Evolutionary conservation across 2,797 vertebrate species (phyloP).

Genomic region (Bucorvus abyssinicus): DNA sequence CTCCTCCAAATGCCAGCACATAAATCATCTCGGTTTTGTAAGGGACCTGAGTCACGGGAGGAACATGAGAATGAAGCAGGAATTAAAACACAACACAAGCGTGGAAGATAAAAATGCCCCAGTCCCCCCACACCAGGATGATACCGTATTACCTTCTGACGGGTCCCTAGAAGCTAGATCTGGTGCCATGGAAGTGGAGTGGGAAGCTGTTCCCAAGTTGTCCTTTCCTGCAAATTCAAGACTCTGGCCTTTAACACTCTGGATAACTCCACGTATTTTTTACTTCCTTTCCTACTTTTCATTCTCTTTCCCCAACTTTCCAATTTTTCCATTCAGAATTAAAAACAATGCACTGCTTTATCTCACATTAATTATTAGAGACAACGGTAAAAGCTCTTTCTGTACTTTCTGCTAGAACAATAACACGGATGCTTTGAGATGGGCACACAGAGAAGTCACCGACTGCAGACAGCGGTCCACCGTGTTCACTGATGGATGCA

Average conservation of each 20-base stretch:
- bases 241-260: background rate
- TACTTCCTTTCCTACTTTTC: background rate
- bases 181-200: background rate
- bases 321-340: background rate
- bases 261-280: background rate
- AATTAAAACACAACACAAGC: background rate
- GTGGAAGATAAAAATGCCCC: background rate
- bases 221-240: background rate
- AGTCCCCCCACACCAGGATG: rapidly evolving
- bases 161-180: background rate
- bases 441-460: background rate
- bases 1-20: background rate
- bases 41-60: background rate
- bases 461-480: background rate
- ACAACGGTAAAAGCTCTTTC: background rate
- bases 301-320: background rate
- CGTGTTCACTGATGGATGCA: background rate
- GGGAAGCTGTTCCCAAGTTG: background rate
- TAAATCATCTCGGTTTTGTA: background rate
- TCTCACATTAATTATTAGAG: background rate
- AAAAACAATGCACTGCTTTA: background rate
- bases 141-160: background rate
- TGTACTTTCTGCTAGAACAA: background rate
- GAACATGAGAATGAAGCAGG: background rate
- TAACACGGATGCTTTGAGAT: background rate